Conservation (phyloP, 2,797 vertebrate species). For the Lagorchestes hirsutus region DNA sequence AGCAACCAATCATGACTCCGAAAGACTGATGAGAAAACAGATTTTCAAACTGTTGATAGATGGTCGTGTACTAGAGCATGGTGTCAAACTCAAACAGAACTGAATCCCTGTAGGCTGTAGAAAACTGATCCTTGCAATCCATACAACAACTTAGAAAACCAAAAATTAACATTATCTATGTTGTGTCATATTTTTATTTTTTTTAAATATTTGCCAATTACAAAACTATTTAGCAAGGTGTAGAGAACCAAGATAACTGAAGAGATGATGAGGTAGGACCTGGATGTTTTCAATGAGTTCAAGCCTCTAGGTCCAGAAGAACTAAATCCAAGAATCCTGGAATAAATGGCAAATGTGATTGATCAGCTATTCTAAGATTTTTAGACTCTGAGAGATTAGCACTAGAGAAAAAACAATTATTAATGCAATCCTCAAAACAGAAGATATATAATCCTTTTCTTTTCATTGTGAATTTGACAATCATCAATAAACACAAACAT, state of each 20-base stretch:
- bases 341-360: not conserved
- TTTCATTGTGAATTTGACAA: not conserved
- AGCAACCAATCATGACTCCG: not conserved
- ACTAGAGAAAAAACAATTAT: not conserved
- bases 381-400: not conserved
- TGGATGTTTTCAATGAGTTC: not conserved
- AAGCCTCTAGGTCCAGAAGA: not conserved
- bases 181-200: not conserved
- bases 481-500: not conserved
- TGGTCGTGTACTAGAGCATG: not conserved
- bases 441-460: not conserved
- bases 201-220: not conserved
- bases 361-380: not conserved
- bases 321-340: not conserved
- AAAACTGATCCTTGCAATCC: not conserved
- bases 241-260: not conserved
- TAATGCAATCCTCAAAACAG: not conserved
- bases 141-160: not conserved
- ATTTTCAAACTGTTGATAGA: not conserved
- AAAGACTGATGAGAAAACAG: not conserved
- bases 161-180: not conserved
- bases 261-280: not conserved
- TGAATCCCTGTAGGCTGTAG: not conserved
- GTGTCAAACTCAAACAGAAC: not conserved
- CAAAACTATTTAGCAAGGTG: not conserved